These are phyloP conservation scores for Alauda arvensis DNA, from an alignment of 2,797 vertebrate genomes.

Conservation along the genomic window DNA sequence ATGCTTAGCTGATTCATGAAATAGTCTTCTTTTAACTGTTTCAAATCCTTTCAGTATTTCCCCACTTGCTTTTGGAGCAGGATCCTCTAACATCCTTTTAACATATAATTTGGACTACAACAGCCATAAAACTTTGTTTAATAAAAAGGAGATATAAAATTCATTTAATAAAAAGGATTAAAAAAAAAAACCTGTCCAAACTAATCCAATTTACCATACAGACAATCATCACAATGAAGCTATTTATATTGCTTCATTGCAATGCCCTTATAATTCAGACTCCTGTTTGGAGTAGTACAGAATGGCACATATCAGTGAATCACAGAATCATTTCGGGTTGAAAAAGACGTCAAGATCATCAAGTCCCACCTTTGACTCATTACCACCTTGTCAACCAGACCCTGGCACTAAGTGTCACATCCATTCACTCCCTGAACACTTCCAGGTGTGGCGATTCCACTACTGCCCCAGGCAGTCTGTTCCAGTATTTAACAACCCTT, in stretches of 20 bases:
- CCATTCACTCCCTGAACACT: not conserved
- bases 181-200: not conserved
- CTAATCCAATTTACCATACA: not conserved
- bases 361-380: not conserved
- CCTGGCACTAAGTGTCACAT: not conserved
- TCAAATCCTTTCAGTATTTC: not conserved
- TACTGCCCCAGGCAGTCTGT: not conserved
- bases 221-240: not conserved
- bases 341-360: not conserved
- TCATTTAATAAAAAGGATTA: not conserved
- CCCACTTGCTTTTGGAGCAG: not conserved
- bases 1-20: not conserved
- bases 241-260: not conserved
- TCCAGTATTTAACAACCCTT: not conserved
- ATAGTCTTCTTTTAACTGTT: constrained; percentile 8
- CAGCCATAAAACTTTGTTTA: not conserved
- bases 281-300: not conserved
- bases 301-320: not conserved
- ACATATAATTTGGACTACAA: not conserved
- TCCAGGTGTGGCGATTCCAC: not conserved
- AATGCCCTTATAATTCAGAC: not conserved
- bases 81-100: not conserved
- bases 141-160: not conserved
- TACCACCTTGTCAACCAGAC: not conserved
- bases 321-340: not conserved